Evolutionary conservation across 2,888 invertebrate species (phyloP).

Genomic region (Hirtodrosophila alboralis): DNA sequence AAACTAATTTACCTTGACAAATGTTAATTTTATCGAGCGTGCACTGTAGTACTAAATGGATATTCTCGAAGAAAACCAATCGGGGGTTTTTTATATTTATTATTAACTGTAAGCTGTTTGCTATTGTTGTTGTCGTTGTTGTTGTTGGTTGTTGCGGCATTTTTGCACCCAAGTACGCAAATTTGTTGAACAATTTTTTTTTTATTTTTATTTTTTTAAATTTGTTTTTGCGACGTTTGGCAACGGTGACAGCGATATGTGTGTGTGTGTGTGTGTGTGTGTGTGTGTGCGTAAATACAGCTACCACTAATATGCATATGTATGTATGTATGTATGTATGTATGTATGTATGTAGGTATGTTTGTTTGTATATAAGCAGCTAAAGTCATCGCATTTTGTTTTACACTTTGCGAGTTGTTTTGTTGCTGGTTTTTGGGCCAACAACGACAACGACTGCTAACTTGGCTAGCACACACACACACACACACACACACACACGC

Average conservation of each 20-base stretch:
- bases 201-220: constrained; percentile 9
- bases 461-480: constrained; percentile 41
- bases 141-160: constrained; percentile 14
- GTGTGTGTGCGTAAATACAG: neutral
- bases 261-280: constrained; percentile 12
- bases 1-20: too few relatives aligned
- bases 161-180: constrained; percentile 38
- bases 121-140: constrained; percentile 9
- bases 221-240: constrained; percentile 42
- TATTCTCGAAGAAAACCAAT: too few relatives aligned
- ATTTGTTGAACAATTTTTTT: constrained; percentile 49
- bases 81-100: neutral
- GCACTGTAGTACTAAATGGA: too few relatives aligned
- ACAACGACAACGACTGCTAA: constrained; percentile 33
- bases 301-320: constrained; percentile 5
- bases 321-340: constrained; percentile 13
- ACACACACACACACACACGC: constrained; percentile 21
- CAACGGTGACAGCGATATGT: constrained; percentile 20
- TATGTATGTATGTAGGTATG: constrained; percentile 15
- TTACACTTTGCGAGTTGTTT: constrained; percentile 41
- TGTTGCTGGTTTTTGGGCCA: constrained; percentile 15
- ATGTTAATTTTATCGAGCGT: too few relatives aligned
- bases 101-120: constrained; percentile 8
- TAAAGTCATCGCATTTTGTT: constrained; percentile 48
- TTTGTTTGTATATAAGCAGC: constrained; percentile 4